phyloP scores from a whole-genome alignment of 2,113 vertebrate genomes.

The Meles meles region DNA sequence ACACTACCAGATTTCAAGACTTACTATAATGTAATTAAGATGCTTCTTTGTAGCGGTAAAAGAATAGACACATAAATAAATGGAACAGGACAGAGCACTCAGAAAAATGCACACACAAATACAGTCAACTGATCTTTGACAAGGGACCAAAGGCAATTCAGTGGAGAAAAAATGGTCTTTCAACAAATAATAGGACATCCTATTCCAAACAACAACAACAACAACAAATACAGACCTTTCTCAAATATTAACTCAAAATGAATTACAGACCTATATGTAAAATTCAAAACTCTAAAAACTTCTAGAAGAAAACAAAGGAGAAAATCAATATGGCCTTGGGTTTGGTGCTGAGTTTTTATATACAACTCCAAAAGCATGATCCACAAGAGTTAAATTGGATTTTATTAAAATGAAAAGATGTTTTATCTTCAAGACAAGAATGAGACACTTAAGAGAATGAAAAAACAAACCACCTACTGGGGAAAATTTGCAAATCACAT shows the following conservation, averaged over 20 bases:
- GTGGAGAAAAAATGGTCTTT: not conserved
- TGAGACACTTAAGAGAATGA: not conserved
- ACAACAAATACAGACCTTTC: not conserved
- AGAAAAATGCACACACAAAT: not conserved
- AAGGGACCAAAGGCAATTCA: not conserved
- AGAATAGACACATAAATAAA: not conserved
- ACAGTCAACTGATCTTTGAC: not conserved
- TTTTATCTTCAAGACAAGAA: not conserved
- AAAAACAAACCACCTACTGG: not conserved
- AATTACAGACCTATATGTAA: not conserved
- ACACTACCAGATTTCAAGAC: not conserved
- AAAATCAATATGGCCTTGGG: not conserved
- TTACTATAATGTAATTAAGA: not conserved
- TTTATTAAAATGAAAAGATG: not conserved
- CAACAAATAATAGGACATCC: not conserved
- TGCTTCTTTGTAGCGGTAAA: not conserved
- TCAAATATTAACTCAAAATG: not conserved
- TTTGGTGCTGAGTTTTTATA: not conserved
- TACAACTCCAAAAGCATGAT: not conserved
- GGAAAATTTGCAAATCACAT: not conserved
- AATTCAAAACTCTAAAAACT: not conserved
- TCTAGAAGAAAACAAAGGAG: not conserved
- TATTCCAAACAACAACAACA: not conserved
- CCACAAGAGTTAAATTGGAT: not conserved
- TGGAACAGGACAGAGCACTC: not conserved